A percentile compares a stretch with the other conserved stretches of the same genome.
These are phyloP conservation scores for Cygnus olor DNA, from an alignment of 2,797 vertebrate species.

Conservation along the genomic window DNA sequence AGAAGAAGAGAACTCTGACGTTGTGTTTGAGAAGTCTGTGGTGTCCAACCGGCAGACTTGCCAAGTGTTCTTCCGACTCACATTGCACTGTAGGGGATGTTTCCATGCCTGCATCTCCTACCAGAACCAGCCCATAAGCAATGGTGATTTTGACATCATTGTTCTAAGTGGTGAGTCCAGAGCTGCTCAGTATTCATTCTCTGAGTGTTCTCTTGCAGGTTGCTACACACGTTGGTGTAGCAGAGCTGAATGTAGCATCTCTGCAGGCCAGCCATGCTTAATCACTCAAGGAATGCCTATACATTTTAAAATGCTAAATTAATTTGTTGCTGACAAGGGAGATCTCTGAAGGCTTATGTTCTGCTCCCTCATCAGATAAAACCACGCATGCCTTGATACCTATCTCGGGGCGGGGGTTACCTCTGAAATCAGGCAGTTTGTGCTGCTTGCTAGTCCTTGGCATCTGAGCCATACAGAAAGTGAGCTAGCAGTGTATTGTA, in stretches of 20 bases:
- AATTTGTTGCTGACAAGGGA: neutral
- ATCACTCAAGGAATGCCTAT: neutral
- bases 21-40: conserved; percentile 89
- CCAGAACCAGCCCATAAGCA: conserved; percentile 93
- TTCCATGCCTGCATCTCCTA: conserved; percentile 94
- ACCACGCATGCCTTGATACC: neutral
- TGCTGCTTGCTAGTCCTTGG: neutral
- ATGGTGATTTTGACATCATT: conserved; percentile 98
- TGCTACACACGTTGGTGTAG: neutral
- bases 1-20: conserved; percentile 88
- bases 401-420: neutral
- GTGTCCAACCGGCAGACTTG: conserved; percentile 90
- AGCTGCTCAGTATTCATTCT: neutral
- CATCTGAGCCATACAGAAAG: neutral
- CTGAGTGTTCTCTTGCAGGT: neutral
- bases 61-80: conserved; percentile 91
- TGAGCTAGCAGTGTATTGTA: neutral
- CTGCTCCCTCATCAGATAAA: neutral
- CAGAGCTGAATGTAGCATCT: neutral
- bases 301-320: neutral
- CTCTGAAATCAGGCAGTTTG: neutral
- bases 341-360: neutral
- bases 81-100: conserved; percentile 90
- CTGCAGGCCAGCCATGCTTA: neutral
- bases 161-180: conserved; percentile 92